Evolutionary conservation across 2,113 vertebrate genomes (phyloP).

Genomic region (Marcusenius ussheri): DNA sequence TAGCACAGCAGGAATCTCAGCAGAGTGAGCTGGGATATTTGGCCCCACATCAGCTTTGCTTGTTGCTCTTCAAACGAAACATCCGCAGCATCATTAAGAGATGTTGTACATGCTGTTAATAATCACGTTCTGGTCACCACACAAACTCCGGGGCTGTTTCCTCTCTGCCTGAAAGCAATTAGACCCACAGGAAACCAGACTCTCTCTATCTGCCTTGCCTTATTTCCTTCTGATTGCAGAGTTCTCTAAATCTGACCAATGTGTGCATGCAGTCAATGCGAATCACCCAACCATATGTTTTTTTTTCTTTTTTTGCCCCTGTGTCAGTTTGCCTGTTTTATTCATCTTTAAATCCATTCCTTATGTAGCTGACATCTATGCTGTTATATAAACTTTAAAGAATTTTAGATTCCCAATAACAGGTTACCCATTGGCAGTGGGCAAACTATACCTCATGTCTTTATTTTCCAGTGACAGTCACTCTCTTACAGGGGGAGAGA

Average conservation of each 20-base stretch:
- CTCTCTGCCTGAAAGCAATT: slow-evolving; percentile 57
- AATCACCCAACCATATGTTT: not conserved
- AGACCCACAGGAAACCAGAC: slow-evolving; percentile 46
- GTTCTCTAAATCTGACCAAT: slow-evolving; percentile 38
- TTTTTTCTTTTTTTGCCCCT: not conserved
- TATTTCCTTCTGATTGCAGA: slow-evolving; percentile 35
- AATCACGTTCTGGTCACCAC: slow-evolving; percentile 44
- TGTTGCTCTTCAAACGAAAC: slow-evolving; percentile 25
- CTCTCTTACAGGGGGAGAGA: slow-evolving; percentile 79
- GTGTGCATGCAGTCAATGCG: not conserved
- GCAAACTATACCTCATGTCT: not conserved
- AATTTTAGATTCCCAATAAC: not conserved
- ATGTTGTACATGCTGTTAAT: slow-evolving; percentile 59
- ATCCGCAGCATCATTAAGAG: slow-evolving; percentile 48
- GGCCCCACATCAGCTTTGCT: not conserved
- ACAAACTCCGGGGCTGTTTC: slow-evolving; percentile 48
- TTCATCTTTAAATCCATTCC: not conserved
- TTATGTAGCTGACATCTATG: not conserved
- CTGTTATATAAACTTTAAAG: not conserved
- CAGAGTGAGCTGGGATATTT: slow-evolving; percentile 33
- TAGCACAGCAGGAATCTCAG: slow-evolving; percentile 39
- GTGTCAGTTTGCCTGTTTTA: not conserved
- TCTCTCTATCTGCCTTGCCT: slow-evolving; percentile 26
- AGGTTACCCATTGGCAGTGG: not conserved
- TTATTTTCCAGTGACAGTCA: slow-evolving; percentile 12